A percentile compares a stretch with the other conserved stretches of the same genome.
Conservation (phyloP, 2,113 vertebrate species). For the Plectropomus leopardus region DNA sequence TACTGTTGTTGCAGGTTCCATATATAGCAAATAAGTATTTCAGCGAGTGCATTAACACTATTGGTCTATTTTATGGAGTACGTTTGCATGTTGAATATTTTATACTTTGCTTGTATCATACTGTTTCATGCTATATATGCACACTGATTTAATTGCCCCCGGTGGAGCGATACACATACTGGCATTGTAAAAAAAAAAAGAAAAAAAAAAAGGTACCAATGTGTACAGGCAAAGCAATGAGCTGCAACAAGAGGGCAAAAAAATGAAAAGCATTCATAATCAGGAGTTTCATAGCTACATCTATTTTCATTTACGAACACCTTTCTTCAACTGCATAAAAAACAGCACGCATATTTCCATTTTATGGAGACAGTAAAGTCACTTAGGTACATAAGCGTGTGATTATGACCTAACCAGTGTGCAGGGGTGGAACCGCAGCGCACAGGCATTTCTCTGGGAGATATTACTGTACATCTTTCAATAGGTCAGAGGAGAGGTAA, state of each 20-base stretch:
- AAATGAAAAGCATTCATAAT: conserved; percentile 56
- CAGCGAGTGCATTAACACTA: conserved; percentile 28
- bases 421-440: conserved; percentile 31
- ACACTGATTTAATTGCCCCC: conserved; percentile 53
- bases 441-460: conserved; percentile 52
- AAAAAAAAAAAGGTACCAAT: conserved; percentile 21
- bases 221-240: conserved; percentile 59
- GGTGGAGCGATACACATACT: conserved; percentile 21
- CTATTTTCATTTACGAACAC: conserved; percentile 47
- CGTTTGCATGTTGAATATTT: conserved; percentile 47
- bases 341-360: conserved; percentile 56
- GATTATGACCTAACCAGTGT: conserved; percentile 58
- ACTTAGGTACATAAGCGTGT: conserved; percentile 61
- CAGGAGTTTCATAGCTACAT: conserved; percentile 39
- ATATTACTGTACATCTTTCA: conserved; percentile 67
- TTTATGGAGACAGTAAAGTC: conserved; percentile 73
- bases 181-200: conserved; percentile 13
- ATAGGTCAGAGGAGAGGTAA: conserved; percentile 71
- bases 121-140: conserved; percentile 29
- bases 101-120: conserved; percentile 29
- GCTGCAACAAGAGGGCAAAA: conserved; percentile 42
- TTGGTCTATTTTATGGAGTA: conserved; percentile 33
- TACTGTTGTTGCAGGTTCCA: conserved; percentile 11
- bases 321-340: conserved; percentile 57
- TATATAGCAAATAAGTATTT: conserved; percentile 20